These are phyloP conservation scores for Dasypus novemcinctus DNA, from an alignment of 2,113 vertebrate species.

Conservation along the genomic window DNA sequence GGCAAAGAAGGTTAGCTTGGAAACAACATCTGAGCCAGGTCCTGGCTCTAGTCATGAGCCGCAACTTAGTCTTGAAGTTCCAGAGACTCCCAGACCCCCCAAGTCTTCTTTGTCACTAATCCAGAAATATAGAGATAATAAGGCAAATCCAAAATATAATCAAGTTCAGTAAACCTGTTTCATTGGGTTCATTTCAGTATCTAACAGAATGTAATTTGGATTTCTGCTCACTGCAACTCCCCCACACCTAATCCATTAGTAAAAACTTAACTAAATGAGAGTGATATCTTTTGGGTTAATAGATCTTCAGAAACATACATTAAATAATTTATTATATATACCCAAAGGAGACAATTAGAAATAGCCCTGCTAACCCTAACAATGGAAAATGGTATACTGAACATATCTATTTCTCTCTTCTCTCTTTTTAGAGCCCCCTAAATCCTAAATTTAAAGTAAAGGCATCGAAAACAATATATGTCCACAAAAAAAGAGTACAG, in stretches of 20 bases:
- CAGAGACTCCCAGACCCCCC: not conserved
- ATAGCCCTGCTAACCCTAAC: not conserved
- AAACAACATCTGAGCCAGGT: not conserved
- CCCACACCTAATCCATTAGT: not conserved
- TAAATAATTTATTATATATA: not conserved
- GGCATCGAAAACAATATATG: not conserved
- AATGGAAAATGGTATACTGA: not conserved
- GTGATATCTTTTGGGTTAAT: not conserved
- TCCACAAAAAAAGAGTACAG: not conserved
- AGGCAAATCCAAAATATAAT: not conserved
- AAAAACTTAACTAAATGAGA: not conserved
- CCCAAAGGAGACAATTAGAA: not conserved
- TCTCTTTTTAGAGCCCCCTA: not conserved
- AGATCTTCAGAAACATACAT: not conserved
- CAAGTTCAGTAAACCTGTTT: not conserved
- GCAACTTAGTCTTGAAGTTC: not conserved
- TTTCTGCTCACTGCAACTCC: not conserved
- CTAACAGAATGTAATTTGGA: not conserved
- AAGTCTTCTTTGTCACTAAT: conserved; percentile 30
- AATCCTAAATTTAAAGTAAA: not conserved
- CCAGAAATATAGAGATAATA: conserved; percentile 20
- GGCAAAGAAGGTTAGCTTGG: not conserved
- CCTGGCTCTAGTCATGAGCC: not conserved
- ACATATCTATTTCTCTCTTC: not conserved
- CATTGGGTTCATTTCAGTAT: not conserved